phyloP scores from a whole-genome alignment of 2,888 invertebrate species.

The Pardosa pseudoannulata region DNA sequence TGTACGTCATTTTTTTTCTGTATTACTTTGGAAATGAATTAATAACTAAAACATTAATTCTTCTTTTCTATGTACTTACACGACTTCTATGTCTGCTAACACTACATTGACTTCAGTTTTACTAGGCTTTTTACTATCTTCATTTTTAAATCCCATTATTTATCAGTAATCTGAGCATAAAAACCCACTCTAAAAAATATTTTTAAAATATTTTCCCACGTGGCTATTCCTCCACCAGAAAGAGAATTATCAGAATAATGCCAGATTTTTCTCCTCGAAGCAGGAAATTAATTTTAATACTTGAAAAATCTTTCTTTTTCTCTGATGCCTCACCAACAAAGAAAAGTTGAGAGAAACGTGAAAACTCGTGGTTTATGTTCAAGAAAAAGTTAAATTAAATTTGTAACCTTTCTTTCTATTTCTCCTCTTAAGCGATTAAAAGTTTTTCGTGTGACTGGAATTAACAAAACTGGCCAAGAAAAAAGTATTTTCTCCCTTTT shows the following conservation, averaged over 20 bases:
- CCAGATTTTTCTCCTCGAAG: conserved; percentile 21
- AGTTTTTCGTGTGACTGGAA: conserved; percentile 60
- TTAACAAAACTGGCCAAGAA: conserved; percentile 50
- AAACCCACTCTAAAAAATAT: too few species aligned
- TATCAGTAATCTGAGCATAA: too few species aligned
- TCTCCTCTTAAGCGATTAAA: conserved; percentile 53
- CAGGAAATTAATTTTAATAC: conserved; percentile 53
- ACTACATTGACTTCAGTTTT: too few species aligned
- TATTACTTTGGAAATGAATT: too few species aligned
- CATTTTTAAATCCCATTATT: not conserved
- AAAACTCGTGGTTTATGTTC: conserved; percentile 37
- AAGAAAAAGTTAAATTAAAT: conserved; percentile 62
- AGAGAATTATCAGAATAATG: conserved; percentile 31
- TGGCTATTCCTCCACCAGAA: not conserved
- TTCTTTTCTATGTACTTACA: too few species aligned
- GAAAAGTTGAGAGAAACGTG: conserved; percentile 1
- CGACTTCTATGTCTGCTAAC: too few species aligned
- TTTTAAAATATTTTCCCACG: not conserved
- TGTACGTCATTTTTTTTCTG: too few species aligned
- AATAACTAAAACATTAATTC: too few species aligned
- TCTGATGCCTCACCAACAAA: conserved; percentile 21
- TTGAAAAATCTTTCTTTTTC: conserved; percentile 38
- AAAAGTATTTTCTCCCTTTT: conserved; percentile 29
- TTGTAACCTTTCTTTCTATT: conserved; percentile 53
- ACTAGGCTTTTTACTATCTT: too few species aligned